Evolutionary conservation across 2,113 vertebrate genomes (phyloP), one percentile per base, ranked within the genome.

Genomic region (Neolamprologus caudopunctatus): DNA sequence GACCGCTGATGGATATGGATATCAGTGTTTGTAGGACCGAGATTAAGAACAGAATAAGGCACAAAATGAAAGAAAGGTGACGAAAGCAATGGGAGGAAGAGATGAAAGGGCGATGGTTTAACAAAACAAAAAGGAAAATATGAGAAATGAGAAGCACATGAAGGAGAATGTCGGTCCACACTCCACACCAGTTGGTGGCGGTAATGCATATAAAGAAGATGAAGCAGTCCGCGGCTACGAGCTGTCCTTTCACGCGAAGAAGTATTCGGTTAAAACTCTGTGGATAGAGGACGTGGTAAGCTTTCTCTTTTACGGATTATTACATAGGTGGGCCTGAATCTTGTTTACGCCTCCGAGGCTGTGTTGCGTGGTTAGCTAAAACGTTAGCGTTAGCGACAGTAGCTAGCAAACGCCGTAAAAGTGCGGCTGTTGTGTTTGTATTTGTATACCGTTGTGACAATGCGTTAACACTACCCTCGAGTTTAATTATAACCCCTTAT

Each of bases 381-480:
- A 55, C 37, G 24, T 57, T 93, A 94, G 88, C 93, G 31, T 78
- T 28, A 82, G 90, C 86, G 16, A 35, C 55, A 12, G 40, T 82
- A 90, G 91, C 90, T 82, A 88, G 85, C 81, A 50, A 84, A 80
- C 78, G 54, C 31, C 16, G n/a, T 35, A 4, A 26, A 58, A 31
- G 58, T 35, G 3, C 11, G 47, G 35, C 50, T 81, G 3, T 33
- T n/a, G 3, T 31, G 16, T 37, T 4, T 55, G 42, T 54, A 17
- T 63, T 82, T 24, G 21, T 42, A 54, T 4, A 19, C 47, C 8
- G 37, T 31, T 75, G 33, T 58, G 83, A 71, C 83, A 68, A 4
- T 73, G 1, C 9, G 9, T 11, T 5, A 26, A 26, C 26, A 26
- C 26, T 26, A 26, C 26, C 26, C 26, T 26, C 26, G 26, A 2